Evolutionary conservation across 53 echinoderm and acorn worm species (phyloP).

Genomic region (Mesocentrotus franciscanus): DNA sequence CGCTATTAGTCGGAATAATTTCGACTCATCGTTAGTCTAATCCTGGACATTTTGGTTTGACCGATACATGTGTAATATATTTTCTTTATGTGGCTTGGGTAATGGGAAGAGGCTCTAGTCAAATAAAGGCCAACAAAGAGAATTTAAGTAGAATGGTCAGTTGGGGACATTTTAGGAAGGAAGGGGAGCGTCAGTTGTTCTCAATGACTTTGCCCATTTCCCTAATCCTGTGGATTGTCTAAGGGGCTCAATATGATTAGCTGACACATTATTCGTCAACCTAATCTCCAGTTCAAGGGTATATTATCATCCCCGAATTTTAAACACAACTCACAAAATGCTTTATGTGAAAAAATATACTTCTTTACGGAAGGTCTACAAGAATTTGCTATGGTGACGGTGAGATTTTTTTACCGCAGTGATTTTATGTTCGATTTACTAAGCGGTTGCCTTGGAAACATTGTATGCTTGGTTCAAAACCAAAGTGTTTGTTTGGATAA

Average conservation of each 20-base stretch:
- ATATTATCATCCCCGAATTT: neutral
- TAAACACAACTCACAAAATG: too few relatives aligned
- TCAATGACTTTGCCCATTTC: conserved; percentile 35
- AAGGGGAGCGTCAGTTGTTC: conserved; percentile 1
- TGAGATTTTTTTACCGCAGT: too few relatives aligned
- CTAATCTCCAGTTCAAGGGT: conserved; percentile 1
- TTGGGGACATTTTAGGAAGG: neutral
- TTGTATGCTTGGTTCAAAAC: too few relatives aligned
- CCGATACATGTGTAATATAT: neutral
- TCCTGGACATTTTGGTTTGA: too few relatives aligned
- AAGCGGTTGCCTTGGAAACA: too few relatives aligned
- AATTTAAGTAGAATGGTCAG: neutral
- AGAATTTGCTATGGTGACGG: too few relatives aligned
- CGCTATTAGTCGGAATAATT: too few relatives aligned
- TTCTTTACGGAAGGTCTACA: too few relatives aligned
- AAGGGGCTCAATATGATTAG: neutral
- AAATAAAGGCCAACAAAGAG: neutral
- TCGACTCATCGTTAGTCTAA: too few relatives aligned
- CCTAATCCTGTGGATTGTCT: neutral
- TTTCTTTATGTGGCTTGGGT: neutral
- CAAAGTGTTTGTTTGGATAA: too few relatives aligned
- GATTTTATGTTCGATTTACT: too few relatives aligned
- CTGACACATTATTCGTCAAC: neutral
- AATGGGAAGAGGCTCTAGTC: neutral
- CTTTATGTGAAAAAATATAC: too few relatives aligned